A percentile compares a stretch with the other conserved stretches of the same genome.
Evolutionary conservation across 2,888 invertebrate species (phyloP).

Genomic region (Brenthis ino): DNA sequence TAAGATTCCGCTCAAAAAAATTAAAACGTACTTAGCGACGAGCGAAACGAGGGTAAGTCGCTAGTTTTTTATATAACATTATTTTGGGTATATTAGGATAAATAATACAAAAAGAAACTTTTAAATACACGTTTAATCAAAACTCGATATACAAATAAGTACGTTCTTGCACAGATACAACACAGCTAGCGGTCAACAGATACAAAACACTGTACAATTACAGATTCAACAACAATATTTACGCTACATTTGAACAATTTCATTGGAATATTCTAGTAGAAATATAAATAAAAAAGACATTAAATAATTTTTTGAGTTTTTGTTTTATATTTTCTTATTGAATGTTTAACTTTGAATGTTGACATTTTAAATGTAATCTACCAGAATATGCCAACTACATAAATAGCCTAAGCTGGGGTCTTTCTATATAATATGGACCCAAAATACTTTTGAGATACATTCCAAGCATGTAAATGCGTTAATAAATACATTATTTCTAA

Average conservation of each 20-base stretch:
- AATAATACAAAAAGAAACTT: slow-evolving; percentile 39
- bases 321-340: neutral
- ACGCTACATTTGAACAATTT: slow-evolving; percentile 36
- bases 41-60: too few relatives aligned
- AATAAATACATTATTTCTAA: slow-evolving; percentile 33
- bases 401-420: slow-evolving; percentile 27
- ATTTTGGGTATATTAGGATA: slow-evolving; percentile 2
- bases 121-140: slow-evolving; percentile 65
- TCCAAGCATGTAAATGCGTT: slow-evolving; percentile 34
- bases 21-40: too few relatives aligned
- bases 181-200: slow-evolving; percentile 58
- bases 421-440: slow-evolving; percentile 31
- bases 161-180: slow-evolving; percentile 50
- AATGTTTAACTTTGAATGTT: neutral
- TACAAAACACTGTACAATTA: slow-evolving; percentile 46
- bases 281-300: neutral
- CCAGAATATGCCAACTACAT: slow-evolving; percentile 23
- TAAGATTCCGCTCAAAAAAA: too few relatives aligned
- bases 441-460: slow-evolving; percentile 30
- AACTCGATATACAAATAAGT: slow-evolving; percentile 66
- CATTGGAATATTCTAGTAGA: slow-evolving; percentile 29
- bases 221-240: slow-evolving; percentile 49
- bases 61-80: too few relatives aligned
- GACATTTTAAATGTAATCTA: slow-evolving; percentile 10
- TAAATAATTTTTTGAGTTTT: neutral